phyloP scores from a whole-genome alignment of 2,888 invertebrate genomes.

The Athalia cordata region DNA sequence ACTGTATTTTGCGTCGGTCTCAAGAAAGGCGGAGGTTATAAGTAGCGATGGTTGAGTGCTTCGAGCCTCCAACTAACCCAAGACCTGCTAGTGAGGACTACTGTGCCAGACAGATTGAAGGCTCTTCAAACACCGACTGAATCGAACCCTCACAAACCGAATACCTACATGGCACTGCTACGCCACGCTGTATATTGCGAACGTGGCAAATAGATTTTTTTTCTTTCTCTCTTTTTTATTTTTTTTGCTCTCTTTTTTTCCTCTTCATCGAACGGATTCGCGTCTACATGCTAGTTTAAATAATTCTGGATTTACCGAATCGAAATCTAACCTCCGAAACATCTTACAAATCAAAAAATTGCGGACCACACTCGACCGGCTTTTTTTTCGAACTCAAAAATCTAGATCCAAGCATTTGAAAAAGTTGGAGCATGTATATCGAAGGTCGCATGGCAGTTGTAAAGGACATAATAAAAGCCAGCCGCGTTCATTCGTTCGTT shows the following conservation, averaged over 20 bases:
- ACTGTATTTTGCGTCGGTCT: too few relatives aligned
- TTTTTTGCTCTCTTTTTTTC: not conserved
- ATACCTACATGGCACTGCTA: not conserved
- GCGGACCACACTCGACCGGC: too few relatives aligned
- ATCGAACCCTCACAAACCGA: conserved; percentile 26
- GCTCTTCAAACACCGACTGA: conserved; percentile 38
- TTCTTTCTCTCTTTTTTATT: not conserved
- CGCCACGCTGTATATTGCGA: conserved; percentile 1
- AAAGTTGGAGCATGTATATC: too few relatives aligned
- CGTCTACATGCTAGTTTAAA: too few relatives aligned
- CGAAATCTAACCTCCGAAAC: too few relatives aligned
- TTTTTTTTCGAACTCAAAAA: too few relatives aligned
- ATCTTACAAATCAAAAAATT: too few relatives aligned
- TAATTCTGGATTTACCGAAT: too few relatives aligned
- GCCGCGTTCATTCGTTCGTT: conserved; percentile 2
- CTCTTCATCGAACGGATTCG: too few relatives aligned
- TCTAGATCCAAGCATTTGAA: too few relatives aligned
- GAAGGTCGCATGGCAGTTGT: too few relatives aligned
- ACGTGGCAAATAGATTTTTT: conserved; percentile 1
- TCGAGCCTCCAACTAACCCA: conserved; percentile 12
- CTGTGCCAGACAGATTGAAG: conserved; percentile 45
- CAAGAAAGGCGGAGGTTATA: too few relatives aligned
- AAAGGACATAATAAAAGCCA: conserved; percentile 42
- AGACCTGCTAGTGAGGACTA: conserved; percentile 26
- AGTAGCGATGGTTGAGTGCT: conserved; percentile 27